Base-by-base conservation (phyloP, 2,888 invertebrate species). In the Atethmia centrago region DNA sequence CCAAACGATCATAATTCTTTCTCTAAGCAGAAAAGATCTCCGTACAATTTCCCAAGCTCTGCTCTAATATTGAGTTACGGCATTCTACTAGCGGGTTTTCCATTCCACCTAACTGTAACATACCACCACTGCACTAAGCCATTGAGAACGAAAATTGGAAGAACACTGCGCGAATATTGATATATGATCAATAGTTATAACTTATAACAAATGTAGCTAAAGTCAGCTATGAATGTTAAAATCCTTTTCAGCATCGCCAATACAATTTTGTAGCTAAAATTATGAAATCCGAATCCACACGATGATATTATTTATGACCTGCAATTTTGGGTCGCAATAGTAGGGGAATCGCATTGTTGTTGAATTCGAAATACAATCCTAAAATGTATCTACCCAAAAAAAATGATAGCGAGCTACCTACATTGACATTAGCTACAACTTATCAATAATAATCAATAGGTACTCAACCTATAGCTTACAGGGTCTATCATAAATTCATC, bases 161-260 rank as follows among this genome's bases (percentile, higher is more conserved):
- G 89, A 89, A 85, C 82, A 84, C 83, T 85, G 83, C 83, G 78
- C 86, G 85, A 89, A 88, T 87, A 87, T 87, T 88, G 89, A 90
- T 88, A 87, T 83, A 89, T 83, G 82, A 63, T 51, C 58, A 42
- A 53, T 55, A 66, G 70, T 71, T 69, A 61, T 64, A 82, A 75
- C 67, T 71, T 69, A 61, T 64, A 82, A 75, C 67, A 73, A 85
- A 78, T 79, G 82, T 61, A 40, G 56, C 53, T 68, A 49, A 72
- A 68, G 28, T 25, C 47, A 58, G 64, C 62, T 25, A 72, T 64
- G 67, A 74, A 78, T 78, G 65, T 71, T 55, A 58, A 59, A 68
- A 65, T 72, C 49, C 53, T 72, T 67, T 77, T 59, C 71, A 74
- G 72, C 69, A 64, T 62, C 49, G 40, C 62, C 65, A 64, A 78